Base-by-base conservation (phyloP, 1,140 invertebrate species). In the Zaprionus camerounensis region DNA sequence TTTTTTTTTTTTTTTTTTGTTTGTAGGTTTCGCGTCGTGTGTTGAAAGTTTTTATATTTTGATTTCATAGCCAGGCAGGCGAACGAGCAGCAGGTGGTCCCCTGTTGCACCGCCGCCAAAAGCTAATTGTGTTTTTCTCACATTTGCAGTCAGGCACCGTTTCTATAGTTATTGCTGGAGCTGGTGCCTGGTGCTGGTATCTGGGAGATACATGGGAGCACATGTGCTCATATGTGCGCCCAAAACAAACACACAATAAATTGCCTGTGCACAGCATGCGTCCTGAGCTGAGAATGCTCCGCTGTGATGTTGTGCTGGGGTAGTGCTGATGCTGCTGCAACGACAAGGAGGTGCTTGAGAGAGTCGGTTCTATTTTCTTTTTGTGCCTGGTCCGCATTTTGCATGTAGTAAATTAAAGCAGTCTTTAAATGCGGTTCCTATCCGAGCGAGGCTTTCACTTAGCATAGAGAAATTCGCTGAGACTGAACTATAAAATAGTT, bases 211-310 rank as follows among this genome's bases (percentile, higher is more conserved):
- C 61, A 69, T 68, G 49, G 57, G 51, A 49, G 58, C 65, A 53
- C 56, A 53, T 71, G 62, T 34, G 59, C 77, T 82, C 83, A 87
- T 81, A 79, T 81, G 85, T 84, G 84, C 61, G 78, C 85, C 71
- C 81, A 82, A 90, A 90, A 90, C 85, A 90, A 90, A 90, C 85
- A 90, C 85, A 90, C 85, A 90, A 90, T 90, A 90, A 90, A 90
- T 90, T 90, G 85, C 85, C 81, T 90, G 53, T 53, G 75, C 85
- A 82, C 85, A 90, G 85, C 85, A 70, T 83, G 85, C 73, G 61
- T 76, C 64, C 72, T 75, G 65, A 65, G 38, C 61, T 62, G 44
- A 68, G 58, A 28, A 36, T 31, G 31, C 51, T 58, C 66, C 34
- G 53, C 72, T 61, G 68, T 71, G 71, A 56, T 70, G 64, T 59